These are phyloP conservation scores for Pipistrellus kuhlii DNA, from an alignment of 2,797 vertebrate species.

Conservation along the genomic window DNA sequence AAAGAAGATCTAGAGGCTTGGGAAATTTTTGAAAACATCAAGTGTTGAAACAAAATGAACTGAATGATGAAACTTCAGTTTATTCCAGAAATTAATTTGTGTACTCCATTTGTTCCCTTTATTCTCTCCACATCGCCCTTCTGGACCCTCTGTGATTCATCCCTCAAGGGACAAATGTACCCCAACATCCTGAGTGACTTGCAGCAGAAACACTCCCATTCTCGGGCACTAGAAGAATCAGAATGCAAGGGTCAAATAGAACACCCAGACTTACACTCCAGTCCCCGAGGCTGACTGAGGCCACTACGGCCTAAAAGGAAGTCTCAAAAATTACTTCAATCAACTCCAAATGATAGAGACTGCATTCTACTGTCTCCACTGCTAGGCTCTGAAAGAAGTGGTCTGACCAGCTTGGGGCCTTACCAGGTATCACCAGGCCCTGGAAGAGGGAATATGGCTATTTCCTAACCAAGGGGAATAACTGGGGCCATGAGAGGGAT, in stretches of 20 bases:
- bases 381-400: not conserved
- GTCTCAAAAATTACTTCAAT: not conserved
- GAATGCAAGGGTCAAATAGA: not conserved
- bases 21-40: not conserved
- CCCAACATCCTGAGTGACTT: not conserved
- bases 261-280: not conserved
- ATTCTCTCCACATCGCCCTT: fast-evolving
- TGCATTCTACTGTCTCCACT: not conserved
- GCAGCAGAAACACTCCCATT: not conserved
- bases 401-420: not conserved
- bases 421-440: not conserved
- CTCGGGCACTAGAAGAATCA: not conserved
- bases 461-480: not conserved
- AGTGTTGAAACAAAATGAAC: not conserved
- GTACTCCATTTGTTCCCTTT: not conserved
- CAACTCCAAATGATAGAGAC: not conserved
- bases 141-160: not conserved
- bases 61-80: not conserved
- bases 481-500: not conserved
- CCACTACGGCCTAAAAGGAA: not conserved
- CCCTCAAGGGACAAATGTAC: not conserved
- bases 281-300: not conserved
- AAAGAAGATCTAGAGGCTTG: not conserved
- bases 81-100: not conserved
- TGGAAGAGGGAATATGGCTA: not conserved